Evolutionary conservation across 2,888 invertebrate species (phyloP), one percentile per base, ranked within the genome.

Genomic region (Lepidonotus clava): DNA sequence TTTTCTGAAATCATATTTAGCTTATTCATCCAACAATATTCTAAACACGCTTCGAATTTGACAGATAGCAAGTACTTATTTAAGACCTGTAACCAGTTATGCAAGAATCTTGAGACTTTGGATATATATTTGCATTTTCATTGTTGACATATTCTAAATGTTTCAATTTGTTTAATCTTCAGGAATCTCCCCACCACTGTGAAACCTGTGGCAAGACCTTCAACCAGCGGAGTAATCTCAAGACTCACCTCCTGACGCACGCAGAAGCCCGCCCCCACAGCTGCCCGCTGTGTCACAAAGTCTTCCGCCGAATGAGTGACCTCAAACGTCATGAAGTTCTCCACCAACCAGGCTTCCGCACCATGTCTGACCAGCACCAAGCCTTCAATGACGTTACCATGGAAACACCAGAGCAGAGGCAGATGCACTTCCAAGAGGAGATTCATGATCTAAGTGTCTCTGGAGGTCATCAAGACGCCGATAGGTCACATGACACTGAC

Each of bases 141-240:
- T 18, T 11, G 8, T 46, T 11, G 18, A 46, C 18, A 46, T 46
- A 46, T 46, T 18, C 18, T 18, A 11, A 46, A 46, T 46, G 46
- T 46, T 46, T 11, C 8, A 18, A 46, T 11, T 46, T 46, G 8
- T 8, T 46, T 46, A 46, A 8, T 46, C 18, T 46, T 8, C 86
- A 98, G 94, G 98, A 98, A 94, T 97, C 98, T 0, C 98, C 98
- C 0, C 98, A 98, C 95, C 98, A 98, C 94, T 98, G 98, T 93
- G 97, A 98, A 0, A 97, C 98, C 0, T 98, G 98, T 95, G 97
- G 97, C 92, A 95, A 98, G 90, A 97, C 97, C 93, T 98, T 98
- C 95, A 98, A 98, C 95, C 98, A 98, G 95, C 96, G 98, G 88
- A 97, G 97, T 86, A 98, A 98, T 94, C 95, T 98, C 90, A 98